These are phyloP conservation scores for Polyommatus icarus DNA, from an alignment of 2,888 invertebrate species.

Conservation along the genomic window DNA sequence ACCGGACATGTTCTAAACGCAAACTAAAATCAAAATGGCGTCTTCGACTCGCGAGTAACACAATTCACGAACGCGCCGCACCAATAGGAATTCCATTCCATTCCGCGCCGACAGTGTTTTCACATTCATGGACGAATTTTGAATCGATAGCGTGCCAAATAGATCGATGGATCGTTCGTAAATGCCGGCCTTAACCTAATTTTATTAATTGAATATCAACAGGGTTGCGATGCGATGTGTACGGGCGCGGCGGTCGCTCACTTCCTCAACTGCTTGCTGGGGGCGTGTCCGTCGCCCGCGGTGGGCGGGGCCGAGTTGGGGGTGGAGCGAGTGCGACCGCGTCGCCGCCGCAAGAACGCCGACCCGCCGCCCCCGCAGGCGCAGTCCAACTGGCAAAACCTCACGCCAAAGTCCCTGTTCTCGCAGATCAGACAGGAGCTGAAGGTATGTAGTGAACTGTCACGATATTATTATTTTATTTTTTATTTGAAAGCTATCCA, in stretches of 20 bases:
- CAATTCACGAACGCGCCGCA: no score
- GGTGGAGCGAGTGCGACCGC: constrained; percentile 57
- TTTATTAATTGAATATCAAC: background rate
- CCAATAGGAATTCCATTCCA: no score
- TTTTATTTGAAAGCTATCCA: no score
- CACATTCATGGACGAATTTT: no score
- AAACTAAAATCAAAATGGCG: no score
- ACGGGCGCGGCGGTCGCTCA: constrained; percentile 95
- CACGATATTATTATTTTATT: background rate
- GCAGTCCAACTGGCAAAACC: constrained; percentile 87
- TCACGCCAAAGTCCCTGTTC: constrained; percentile 94
- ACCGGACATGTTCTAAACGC: no score
- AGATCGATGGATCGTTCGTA: no score
- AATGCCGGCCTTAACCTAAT: background rate
- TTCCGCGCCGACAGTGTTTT: no score
- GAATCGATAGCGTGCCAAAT: no score
- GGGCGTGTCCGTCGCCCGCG: constrained; percentile 84
- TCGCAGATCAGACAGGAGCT: constrained; percentile 91
- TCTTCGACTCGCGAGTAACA: no score
- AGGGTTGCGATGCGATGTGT: constrained; percentile 94
- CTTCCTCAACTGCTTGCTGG: constrained; percentile 97
- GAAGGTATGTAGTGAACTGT: constrained; percentile 54
- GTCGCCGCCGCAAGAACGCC: constrained; percentile 61
- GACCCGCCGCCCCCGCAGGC: constrained; percentile 56
- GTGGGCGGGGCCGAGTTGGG: constrained; percentile 54